A percentile compares a stretch with the other conserved stretches of the same genome.
phyloP scores from a whole-genome alignment of 2,797 vertebrate genomes.

The Cuniculus paca region DNA sequence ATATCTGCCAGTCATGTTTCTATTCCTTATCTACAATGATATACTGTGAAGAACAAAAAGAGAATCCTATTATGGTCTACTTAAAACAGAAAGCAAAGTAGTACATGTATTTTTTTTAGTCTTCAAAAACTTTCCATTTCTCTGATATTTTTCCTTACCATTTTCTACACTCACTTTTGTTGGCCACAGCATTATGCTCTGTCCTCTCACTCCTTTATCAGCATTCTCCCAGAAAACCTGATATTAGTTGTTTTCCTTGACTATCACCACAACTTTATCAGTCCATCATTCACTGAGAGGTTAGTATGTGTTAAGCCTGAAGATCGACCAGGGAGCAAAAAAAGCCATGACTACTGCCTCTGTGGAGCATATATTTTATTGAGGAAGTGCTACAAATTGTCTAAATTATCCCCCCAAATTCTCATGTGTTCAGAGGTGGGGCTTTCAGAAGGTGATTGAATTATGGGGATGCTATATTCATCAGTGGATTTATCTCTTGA shows the following conservation, averaged over 20 bases:
- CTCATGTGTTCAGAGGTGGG: background rate
- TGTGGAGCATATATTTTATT: background rate
- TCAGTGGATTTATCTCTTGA: background rate
- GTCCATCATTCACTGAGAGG: background rate
- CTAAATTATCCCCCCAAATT: background rate
- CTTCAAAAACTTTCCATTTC: background rate
- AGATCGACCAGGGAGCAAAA: background rate
- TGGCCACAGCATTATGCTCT: background rate
- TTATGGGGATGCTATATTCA: background rate
- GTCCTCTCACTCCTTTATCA: background rate
- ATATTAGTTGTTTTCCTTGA: background rate
- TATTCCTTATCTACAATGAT: background rate
- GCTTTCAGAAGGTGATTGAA: background rate
- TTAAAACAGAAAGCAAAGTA: background rate
- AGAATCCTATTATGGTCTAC: background rate
- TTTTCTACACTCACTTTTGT: background rate
- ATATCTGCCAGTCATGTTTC: background rate
- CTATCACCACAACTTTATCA: background rate
- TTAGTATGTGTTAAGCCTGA: background rate
- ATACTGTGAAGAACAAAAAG: background rate
- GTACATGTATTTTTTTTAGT: background rate
- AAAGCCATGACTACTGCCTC: background rate
- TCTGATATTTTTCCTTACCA: background rate
- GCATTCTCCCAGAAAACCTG: background rate
- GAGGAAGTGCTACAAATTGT: background rate